These are phyloP conservation scores for Panagrolaimus sp. DNA, from an alignment of 1,140 invertebrate genomes.

Conservation along the genomic window DNA sequence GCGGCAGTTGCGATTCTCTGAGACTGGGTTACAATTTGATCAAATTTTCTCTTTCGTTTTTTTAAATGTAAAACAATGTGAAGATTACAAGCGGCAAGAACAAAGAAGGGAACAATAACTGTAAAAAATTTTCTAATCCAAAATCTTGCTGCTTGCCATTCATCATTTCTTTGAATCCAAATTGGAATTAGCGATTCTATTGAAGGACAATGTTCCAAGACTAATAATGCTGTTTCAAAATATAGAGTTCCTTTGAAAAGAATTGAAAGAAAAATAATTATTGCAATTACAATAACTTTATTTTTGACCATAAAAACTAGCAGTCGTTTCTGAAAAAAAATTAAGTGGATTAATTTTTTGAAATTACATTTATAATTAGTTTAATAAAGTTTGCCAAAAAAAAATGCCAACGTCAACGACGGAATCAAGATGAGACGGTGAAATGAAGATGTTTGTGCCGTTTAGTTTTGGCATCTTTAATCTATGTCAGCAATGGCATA, in stretches of 20 bases:
- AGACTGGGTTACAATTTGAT: conserved; percentile 13
- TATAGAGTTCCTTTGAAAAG: conserved; percentile 46
- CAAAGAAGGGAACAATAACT: conserved; percentile 42
- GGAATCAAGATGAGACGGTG: too few species aligned
- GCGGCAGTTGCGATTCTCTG: conserved; percentile 20
- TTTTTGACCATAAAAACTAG: conserved; percentile 38
- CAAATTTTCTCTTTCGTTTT: conserved; percentile 7
- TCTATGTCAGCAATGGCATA: too few species aligned
- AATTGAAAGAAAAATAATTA: conserved; percentile 31
- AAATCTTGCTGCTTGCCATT: conserved; percentile 28
- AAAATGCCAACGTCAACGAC: too few species aligned
- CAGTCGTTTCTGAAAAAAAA: conserved; percentile 35
- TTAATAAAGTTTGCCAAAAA: too few species aligned
- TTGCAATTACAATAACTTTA: conserved; percentile 27
- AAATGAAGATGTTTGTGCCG: too few species aligned
- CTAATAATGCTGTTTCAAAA: conserved; percentile 31
- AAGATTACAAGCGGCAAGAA: conserved; percentile 47
- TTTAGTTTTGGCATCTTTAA: too few species aligned
- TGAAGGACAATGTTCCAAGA: conserved; percentile 16
- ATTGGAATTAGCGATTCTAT: conserved; percentile 15
- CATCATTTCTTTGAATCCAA: conserved; percentile 20
- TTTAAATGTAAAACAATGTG: conserved; percentile 42
- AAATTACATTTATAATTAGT: too few species aligned
- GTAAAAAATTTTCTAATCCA: conserved; percentile 51
- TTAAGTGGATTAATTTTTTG: too few species aligned